Evolutionary conservation across 2,113 vertebrate genomes (phyloP), one percentile per base, ranked within the genome.

Genomic region (Calidris pugnax): DNA sequence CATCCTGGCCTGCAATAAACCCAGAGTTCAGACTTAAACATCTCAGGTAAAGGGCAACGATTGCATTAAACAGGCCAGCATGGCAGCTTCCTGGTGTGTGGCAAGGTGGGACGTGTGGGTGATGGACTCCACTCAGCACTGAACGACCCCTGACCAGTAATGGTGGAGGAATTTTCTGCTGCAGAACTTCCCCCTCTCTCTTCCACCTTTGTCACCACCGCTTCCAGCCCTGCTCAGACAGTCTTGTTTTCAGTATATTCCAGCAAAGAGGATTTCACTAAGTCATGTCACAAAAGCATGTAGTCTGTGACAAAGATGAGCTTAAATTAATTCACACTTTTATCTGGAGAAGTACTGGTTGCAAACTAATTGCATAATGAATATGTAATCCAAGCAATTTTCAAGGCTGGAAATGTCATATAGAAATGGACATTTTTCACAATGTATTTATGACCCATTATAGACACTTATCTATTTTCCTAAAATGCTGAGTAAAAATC

Each of bases 161-260:
- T 0, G 1, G 45, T 57, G 57, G 51, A 84, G 62, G 24, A 86
- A 28, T 24, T 19, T 0, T 0, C 14, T 13, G 32, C 51, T 85
- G 59, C 55, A 83, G 55, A 89, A 27, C 8, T 35, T 60, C 24
- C 14, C 9, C 16, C 24, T 41, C 43, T 43, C n/a, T 45, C 22
- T 87, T 22, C 16, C 32, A 33, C 12, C n/a, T 1, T 9, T n/a
- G 22, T 30, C 17, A 53, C 32, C 37, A n/a, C 27, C 2, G 0
- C 7, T 1, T 14, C 85, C 85, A 75, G 62, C 26, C 37, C 37
- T 3, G 11, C 56, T 39, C 33, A 37, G 32, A 22, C 4, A 9
- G 22, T 56, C 39, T 48, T 48, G 50, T 59, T 45, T 80, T 56
- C 50, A 32, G 13, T 30, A 14, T n/a, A 41, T n/a, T 47, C 6